Evolutionary conservation across 2,888 invertebrate genomes (phyloP).

Genomic region (Zele albiditarsus): DNA sequence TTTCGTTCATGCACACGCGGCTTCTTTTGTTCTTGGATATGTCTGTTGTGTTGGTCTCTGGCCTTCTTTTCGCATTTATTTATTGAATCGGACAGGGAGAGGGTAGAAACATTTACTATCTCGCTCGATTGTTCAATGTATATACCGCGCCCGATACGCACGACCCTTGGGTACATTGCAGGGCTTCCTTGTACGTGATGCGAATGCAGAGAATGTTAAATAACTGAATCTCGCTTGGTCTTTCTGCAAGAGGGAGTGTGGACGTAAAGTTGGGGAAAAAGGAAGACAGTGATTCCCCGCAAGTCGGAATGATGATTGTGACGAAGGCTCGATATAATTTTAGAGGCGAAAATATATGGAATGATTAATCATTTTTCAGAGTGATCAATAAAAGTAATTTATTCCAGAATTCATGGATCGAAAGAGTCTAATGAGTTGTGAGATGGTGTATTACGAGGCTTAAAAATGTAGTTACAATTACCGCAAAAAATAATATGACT

Average conservation of each 20-base stretch:
- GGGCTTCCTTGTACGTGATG: constrained; percentile 39
- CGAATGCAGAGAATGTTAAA: constrained; percentile 32
- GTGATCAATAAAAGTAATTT: constrained; percentile 31
- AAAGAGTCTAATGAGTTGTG: too few relatives aligned
- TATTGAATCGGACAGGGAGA: constrained; percentile 11
- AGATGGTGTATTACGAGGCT: too few relatives aligned
- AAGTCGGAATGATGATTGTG: neutral
- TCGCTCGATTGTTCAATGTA: neutral
- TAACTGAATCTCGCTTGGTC: constrained; percentile 24
- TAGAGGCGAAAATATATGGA: neutral
- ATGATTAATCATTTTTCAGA: neutral
- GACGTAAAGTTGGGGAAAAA: neutral
- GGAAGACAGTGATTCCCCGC: neutral
- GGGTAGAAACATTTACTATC: constrained; percentile 4
- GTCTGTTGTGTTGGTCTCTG: neutral
- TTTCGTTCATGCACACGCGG: constrained; percentile 3
- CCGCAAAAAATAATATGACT: too few relatives aligned
- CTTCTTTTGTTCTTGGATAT: constrained; percentile 13
- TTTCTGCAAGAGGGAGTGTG: neutral
- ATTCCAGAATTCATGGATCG: neutral
- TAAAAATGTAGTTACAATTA: too few relatives aligned
- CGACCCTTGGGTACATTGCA: constrained; percentile 26
- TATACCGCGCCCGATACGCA: neutral
- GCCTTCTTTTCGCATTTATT: constrained; percentile 23
- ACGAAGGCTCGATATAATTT: constrained; percentile 13